These are phyloP conservation scores for Mycteria americana DNA, from an alignment of 2,797 vertebrate genomes.

Conservation along the genomic window DNA sequence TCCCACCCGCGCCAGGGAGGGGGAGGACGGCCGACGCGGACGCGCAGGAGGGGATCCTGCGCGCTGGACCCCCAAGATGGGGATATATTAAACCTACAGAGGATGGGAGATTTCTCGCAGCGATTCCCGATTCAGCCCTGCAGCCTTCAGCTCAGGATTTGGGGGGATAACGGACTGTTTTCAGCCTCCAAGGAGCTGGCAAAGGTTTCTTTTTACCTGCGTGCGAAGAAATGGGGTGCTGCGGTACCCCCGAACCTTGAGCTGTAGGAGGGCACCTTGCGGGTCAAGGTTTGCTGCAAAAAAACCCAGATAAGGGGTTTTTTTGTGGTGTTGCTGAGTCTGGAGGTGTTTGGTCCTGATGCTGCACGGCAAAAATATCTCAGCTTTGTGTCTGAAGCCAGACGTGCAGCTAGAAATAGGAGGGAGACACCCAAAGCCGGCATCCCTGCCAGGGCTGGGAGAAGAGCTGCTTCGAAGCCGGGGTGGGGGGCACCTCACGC, in stretches of 20 bases:
- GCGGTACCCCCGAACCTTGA: rapidly evolving
- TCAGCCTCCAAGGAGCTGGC: neutral
- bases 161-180: rapidly evolving
- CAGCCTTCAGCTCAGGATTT: neutral
- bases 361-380: neutral
- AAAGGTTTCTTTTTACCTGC: neutral
- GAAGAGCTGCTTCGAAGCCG: too few species aligned
- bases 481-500: neutral
- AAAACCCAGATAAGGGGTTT: rapidly evolving
- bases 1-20: neutral
- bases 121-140: rapidly evolving
- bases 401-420: neutral
- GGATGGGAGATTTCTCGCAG: neutral
- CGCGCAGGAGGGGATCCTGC: neutral
- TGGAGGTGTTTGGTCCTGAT: neutral
- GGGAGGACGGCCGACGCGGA: neutral
- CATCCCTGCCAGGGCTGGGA: neutral
- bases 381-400: neutral
- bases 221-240: rapidly evolving
- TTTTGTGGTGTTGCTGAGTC: rapidly evolving
- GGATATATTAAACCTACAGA: neutral
- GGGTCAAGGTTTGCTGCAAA: neutral
- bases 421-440: neutral
- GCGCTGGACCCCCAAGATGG: neutral
- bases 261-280: neutral